Conservation (phyloP, 2,888 invertebrate species). For the Acleris literana region DNA sequence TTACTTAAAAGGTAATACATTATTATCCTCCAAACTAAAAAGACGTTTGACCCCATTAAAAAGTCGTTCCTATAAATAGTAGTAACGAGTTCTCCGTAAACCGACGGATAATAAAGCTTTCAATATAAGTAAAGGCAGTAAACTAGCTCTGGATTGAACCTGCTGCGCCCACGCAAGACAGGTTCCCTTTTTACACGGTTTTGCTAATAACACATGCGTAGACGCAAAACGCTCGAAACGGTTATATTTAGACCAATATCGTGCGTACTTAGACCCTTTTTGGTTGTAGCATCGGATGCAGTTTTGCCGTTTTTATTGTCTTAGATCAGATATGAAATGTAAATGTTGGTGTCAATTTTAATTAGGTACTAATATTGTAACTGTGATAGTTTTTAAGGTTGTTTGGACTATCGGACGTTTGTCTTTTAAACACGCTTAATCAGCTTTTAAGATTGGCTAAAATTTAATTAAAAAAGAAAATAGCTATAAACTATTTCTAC, state of each 20-base stretch:
- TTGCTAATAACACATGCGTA: constrained; percentile 27
- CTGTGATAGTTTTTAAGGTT: not conserved
- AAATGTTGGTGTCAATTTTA: constrained; percentile 11
- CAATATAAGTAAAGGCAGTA: constrained; percentile 48
- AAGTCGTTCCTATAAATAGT: constrained; percentile 16
- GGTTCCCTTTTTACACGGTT: constrained; percentile 21
- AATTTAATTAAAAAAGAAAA: no score
- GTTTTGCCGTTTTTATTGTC: not conserved
- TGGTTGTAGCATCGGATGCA: not conserved
- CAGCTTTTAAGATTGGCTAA: no score
- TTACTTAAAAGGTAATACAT: no score
- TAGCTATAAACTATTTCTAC: no score
- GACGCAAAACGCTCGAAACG: not conserved
- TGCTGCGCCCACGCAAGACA: constrained; percentile 51
- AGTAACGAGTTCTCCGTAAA: constrained; percentile 20
- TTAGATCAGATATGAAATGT: constrained; percentile 24
- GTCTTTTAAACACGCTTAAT: no score
- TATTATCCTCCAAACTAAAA: not conserved
- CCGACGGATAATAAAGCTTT: constrained; percentile 35
- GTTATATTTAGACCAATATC: not conserved
- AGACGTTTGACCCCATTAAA: constrained; percentile 8
- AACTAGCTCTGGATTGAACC: constrained; percentile 55
- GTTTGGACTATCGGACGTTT: no score
- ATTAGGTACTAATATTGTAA: not conserved
- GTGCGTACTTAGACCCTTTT: constrained; percentile 1